These are phyloP conservation scores for Epinephelus coioides DNA, from an alignment of 2,797 vertebrate genomes.

Conservation along the genomic window DNA sequence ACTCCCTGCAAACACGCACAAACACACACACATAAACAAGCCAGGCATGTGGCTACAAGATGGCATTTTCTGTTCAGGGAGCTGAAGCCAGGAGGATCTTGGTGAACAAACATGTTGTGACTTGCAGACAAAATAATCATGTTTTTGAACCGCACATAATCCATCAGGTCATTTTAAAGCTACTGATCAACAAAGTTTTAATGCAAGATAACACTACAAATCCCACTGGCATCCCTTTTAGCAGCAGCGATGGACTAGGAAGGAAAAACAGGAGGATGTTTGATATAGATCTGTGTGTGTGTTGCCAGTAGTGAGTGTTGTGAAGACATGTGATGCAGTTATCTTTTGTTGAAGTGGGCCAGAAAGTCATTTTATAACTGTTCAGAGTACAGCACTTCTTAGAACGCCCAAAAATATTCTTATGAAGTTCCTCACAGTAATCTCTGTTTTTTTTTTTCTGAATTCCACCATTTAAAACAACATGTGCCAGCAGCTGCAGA, in stretches of 20 bases:
- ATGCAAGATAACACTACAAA: background rate
- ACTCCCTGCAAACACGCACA: conserved; percentile 28
- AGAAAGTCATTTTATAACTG: conserved; percentile 13
- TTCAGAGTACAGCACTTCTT: conserved; percentile 13
- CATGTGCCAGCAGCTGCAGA: background rate
- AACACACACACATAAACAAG: conserved; percentile 15
- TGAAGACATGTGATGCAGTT: conserved; percentile 53
- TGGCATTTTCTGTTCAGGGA: conserved; percentile 44
- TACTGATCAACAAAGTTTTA: conserved; percentile 1
- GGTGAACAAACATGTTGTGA: conserved; percentile 42
- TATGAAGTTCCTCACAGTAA: background rate
- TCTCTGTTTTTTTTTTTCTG: background rate
- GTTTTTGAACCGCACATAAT: background rate
- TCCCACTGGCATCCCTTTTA: background rate
- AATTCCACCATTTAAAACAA: background rate
- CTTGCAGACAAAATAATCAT: conserved; percentile 5
- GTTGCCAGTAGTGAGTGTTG: background rate
- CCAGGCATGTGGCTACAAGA: conserved; percentile 36
- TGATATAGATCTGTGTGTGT: conserved; percentile 15
- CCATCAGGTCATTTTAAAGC: background rate
- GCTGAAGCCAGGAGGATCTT: conserved; percentile 30
- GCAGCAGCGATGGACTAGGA: background rate
- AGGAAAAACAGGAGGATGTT: background rate
- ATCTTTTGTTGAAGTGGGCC: conserved; percentile 45
- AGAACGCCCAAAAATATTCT: background rate